Evolutionary conservation across 2,113 vertebrate species (phyloP), one percentile per base, ranked within the genome.

Genomic region (Opisthocomus hoazin): DNA sequence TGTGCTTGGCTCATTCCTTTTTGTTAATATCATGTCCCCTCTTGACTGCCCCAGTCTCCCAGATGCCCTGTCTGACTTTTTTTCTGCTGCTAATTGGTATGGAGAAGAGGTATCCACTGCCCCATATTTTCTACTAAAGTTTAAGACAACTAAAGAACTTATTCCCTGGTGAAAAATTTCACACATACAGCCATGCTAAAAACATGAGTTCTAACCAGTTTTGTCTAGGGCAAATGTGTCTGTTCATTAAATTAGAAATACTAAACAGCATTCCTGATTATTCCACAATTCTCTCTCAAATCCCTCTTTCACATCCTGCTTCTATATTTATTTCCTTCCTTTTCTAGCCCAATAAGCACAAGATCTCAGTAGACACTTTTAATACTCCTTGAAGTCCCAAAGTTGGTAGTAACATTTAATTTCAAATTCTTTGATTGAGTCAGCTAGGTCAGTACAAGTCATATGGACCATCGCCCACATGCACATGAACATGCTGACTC

Each of bases 371-470:
- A 69, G 63, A 45, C 26, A 29, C 34, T 66, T 92, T 85, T 74
- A 77, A 77, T 37, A 65, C n/a, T 18, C 12, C 32, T 84, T 77
- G 58, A 90, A 86, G 54, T 29, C 37, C 39, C 26, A 17, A 86
- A 89, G 80, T 79, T 60, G n/a, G 41, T 84, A 61, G 29, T 15
- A 65, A n/a, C 11, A 65, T 87, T 95, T 92, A 61, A 78, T 94
- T 95, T 89, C 70, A 54, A 63, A 50, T 76, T 87, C 65, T 95
- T 90, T 94, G 77, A 89, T 27, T 91, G 77, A 94, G 87, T 89
- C 80, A 89, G 4, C 81, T 61, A 66, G 96, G 94, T 92, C 89
- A 89, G 73, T 51, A n/a, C 20, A 60, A 93, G 86, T 91, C 81
- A 76, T 43, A 65, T 7, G 65, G 92, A 91, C 91, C 84, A 77